Conservation (phyloP, 92 coral and sea anemone species). For the Paragorgia papillata region DNA sequence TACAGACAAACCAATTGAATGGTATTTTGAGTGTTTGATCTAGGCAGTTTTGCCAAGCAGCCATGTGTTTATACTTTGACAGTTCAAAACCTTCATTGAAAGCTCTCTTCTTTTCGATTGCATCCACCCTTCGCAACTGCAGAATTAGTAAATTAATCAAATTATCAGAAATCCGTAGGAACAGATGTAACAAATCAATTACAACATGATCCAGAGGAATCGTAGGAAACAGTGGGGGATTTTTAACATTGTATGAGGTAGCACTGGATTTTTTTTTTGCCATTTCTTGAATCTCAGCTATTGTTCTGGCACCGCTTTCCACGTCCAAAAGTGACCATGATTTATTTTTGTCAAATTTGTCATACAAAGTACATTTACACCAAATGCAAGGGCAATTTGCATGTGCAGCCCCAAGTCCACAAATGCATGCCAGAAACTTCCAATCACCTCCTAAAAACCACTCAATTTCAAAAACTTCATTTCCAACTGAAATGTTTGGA, state of each 20-base stretch:
- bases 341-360: constrained; percentile 28
- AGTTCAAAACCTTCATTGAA: constrained; percentile 24
- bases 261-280: constrained; percentile 2
- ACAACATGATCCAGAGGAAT: constrained; percentile 57
- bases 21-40: constrained; percentile 32
- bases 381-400: constrained; percentile 45
- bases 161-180: constrained; percentile 45
- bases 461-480: constrained; percentile 6
- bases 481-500: neutral
- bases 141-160: constrained; percentile 38
- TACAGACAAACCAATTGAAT: constrained; percentile 38
- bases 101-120: constrained; percentile 44
- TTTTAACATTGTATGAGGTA: constrained; percentile 14
- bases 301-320: constrained; percentile 36
- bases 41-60: constrained; percentile 12
- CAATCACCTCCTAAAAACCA: constrained; percentile 49
- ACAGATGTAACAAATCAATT: constrained; percentile 41
- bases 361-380: constrained; percentile 41
- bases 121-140: constrained; percentile 36
- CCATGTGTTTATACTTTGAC: constrained; percentile 38
- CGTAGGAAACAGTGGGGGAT: constrained; percentile 4
- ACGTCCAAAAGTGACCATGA: constrained; percentile 23
- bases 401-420: constrained; percentile 39
- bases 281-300: neutral
- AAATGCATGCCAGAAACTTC: constrained; percentile 26